These are phyloP conservation scores for Cliona cf. orientalis DNA, from an alignment of 37 sponge, comb jelly and placozoan genomes.

Conservation along the genomic window DNA sequence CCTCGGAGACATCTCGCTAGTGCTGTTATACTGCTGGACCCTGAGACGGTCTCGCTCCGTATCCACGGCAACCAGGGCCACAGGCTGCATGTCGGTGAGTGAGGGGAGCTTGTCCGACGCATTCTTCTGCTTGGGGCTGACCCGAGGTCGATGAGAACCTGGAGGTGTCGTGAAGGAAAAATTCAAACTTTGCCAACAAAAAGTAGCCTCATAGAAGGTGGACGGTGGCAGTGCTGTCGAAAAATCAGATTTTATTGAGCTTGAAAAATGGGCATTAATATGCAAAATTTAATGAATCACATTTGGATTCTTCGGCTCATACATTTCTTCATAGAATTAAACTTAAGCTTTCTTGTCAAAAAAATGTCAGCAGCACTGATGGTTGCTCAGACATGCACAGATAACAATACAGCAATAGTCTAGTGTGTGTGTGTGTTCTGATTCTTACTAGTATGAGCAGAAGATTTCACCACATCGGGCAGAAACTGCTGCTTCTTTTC, in stretches of 20 bases:
- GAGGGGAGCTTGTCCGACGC: conserved; percentile 14
- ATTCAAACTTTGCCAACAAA: too few species aligned
- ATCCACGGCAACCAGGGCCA: conserved; percentile 74
- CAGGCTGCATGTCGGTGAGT: conserved; percentile 44
- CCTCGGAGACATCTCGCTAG: background rate
- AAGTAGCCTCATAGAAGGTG: too few species aligned
- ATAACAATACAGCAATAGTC: too few species aligned
- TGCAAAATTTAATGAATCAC: background rate
- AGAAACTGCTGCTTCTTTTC: background rate
- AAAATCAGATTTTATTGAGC: background rate
- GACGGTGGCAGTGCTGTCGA: too few species aligned
- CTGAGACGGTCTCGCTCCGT: conserved; percentile 46
- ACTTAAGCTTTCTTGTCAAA: too few species aligned
- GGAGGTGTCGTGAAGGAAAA: background rate
- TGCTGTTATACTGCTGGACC: conserved; percentile 12
- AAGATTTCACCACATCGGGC: conserved; percentile 1
- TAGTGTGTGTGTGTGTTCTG: too few species aligned
- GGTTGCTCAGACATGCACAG: too few species aligned
- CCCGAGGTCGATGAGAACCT: background rate
- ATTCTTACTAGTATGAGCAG: too few species aligned
- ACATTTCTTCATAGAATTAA: too few species aligned
- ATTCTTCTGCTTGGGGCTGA: background rate
- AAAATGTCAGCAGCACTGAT: too few species aligned
- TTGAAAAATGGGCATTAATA: background rate
- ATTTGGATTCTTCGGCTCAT: too few species aligned